Evolutionary conservation across 2,888 invertebrate genomes (phyloP).

Genomic region (Drosophila algonquin): DNA sequence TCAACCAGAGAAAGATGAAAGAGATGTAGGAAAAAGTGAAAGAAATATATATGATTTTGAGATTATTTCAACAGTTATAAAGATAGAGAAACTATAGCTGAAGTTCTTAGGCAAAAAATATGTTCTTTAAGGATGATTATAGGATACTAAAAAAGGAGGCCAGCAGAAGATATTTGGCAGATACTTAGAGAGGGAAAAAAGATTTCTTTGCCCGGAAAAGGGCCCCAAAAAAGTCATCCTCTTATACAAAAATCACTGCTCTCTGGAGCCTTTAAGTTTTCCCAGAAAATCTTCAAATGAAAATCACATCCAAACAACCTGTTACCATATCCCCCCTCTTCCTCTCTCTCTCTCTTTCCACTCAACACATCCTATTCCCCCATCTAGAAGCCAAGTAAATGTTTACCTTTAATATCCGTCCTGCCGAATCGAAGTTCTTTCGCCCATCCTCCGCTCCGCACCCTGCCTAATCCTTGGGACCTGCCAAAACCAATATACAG

Average conservation of each 20-base stretch:
- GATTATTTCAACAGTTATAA: background rate
- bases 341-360: background rate
- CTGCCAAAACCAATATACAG: conserved; percentile 10
- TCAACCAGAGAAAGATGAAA: background rate
- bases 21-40: background rate
- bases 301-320: background rate
- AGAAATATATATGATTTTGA: background rate
- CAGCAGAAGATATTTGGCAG: too few relatives aligned
- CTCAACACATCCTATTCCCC: conserved; percentile 7
- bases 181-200: background rate
- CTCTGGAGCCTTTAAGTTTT: background rate
- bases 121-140: too few relatives aligned
- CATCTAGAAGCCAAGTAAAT: conserved; percentile 12
- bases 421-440: conserved; percentile 40
- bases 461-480: conserved; percentile 31
- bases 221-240: too few relatives aligned
- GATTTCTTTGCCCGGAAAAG: too few relatives aligned
- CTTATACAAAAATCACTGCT: too few relatives aligned
- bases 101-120: too few relatives aligned
- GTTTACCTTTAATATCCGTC: conserved; percentile 50
- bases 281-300: background rate
- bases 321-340: background rate
- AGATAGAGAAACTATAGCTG: too few relatives aligned
- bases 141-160: too few relatives aligned
- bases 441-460: conserved; percentile 4